A percentile compares a stretch with the other conserved stretches of the same genome.
Evolutionary conservation across 2,888 invertebrate genomes (phyloP).

Genomic region (Melinaea menophilus): DNA sequence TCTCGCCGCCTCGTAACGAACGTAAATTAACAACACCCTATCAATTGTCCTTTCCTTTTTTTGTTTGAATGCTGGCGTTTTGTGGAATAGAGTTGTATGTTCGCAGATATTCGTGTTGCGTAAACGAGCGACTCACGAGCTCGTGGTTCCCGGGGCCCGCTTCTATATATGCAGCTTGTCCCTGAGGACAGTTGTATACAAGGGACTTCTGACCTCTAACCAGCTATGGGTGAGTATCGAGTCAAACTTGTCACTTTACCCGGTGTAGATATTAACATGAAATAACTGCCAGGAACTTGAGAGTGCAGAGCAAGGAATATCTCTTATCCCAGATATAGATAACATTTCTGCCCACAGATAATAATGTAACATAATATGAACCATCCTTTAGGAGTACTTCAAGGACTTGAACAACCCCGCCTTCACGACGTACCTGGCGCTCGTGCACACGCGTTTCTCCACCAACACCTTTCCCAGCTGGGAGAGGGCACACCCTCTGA

Average conservation of each 20-base stretch:
- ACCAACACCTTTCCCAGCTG: conserved; percentile 99
- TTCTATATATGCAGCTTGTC: conserved; percentile 98
- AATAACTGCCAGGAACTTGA: too few species aligned
- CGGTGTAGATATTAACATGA: neutral
- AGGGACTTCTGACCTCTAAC: conserved; percentile 97
- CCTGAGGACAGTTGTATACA: conserved; percentile 94
- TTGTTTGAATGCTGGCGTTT: conserved; percentile 10
- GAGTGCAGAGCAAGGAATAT: too few species aligned
- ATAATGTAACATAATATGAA: neutral
- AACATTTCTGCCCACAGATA: neutral
- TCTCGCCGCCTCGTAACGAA: conserved; percentile 55
- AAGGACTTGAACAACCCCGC: conserved; percentile 83
- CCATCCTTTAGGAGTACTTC: conserved; percentile 80
- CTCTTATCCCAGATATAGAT: too few species aligned
- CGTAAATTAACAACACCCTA: conserved; percentile 55
- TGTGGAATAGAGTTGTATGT: conserved; percentile 35
- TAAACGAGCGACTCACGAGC: conserved; percentile 93
- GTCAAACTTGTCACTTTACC: neutral
- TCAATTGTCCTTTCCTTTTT: conserved; percentile 35
- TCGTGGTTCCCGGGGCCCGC: conserved; percentile 89
- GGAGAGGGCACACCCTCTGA: conserved; percentile 98
- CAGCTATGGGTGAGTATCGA: conserved; percentile 85
- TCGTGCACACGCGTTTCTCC: conserved; percentile 99
- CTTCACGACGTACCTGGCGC: conserved; percentile 95
- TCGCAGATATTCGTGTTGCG: conserved; percentile 92